Percentiles rank a stretch among this genome's conserved stretches.
Evolutionary conservation across 2,113 vertebrate species (phyloP).

Genomic region (Spea multiplicata): DNA sequence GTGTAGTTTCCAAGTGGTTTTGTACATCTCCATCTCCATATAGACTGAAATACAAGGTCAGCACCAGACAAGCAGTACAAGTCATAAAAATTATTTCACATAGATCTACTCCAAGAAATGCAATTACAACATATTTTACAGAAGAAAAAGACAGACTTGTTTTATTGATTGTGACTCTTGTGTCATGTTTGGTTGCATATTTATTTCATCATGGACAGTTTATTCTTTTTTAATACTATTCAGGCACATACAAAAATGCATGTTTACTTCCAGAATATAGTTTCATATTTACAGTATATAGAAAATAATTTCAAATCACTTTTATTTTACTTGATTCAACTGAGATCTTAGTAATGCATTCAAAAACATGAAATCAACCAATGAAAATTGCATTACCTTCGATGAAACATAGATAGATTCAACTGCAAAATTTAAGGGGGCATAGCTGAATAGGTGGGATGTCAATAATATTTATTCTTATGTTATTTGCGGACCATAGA

Average conservation of each 20-base stretch:
- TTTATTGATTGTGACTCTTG: conserved; percentile 24
- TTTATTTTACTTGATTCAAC: not conserved
- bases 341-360: too few relatives aligned
- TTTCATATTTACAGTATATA: not conserved
- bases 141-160: conserved; percentile 11
- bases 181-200: conserved; percentile 29
- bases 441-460: too few relatives aligned
- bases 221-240: not conserved
- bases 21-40: not conserved
- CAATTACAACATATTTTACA: conserved; percentile 29
- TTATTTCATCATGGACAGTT: conserved; percentile 3
- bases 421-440: too few relatives aligned
- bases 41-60: conserved; percentile 27
- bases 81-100: conserved; percentile 34
- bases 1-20: conserved; percentile 7
- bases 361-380: too few relatives aligned
- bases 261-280: not conserved
- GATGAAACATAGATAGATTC: too few relatives aligned
- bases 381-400: too few relatives aligned
- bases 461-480: too few relatives aligned
- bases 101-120: conserved; percentile 9
- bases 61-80: conserved; percentile 25
- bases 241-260: not conserved
- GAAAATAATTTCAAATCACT: not conserved
- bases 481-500: too few relatives aligned